Base-by-base conservation (phyloP, 2,113 vertebrate genomes). In the Falco punctatus region DNA sequence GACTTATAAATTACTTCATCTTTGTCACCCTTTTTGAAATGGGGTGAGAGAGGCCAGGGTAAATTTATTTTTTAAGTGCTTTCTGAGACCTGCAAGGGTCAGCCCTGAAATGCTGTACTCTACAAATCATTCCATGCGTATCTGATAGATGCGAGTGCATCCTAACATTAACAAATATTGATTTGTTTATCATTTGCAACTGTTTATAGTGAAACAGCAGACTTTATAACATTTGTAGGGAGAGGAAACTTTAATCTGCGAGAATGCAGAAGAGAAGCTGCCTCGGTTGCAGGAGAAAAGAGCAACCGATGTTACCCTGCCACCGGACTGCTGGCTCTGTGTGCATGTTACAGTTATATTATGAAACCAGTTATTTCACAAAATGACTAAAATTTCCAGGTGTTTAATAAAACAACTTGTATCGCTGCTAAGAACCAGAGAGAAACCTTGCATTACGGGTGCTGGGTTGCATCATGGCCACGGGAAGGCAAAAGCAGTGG, bases 31-130 rank as follows among this genome's bases (percentile, higher is more conserved):
- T 98, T 98, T 98, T 98, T 98, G 98, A 98, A 98, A 98, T 97
- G 98, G 98, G 98, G 98, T 98, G 98, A 98, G 96, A 97, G 97
- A 98, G 98, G 98, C 97, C 98, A 98, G 98, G 97, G 98, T 98
- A 98, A 98, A 98, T 98, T 98, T 98, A 98, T 98, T 98, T 98
- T 98, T 98, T 98, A 98, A 98, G 98, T 98, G 98, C 98, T 98
- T 98, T 98, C 98, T 96, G 98, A 98, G 98, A 98, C 98, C 98
- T 86, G 94, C 97, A 97, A 94, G 98, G 98, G 98, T 98, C 98
- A 98, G 97, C 97, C 98, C 98, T 98, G 98, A 98, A 98, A 98
- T 96, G 98, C 97, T 97, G 97, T 94, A 97, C 97, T 98, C 98
- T 97, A 98, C 98, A 98, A 98, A 98, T 98, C 98, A 98, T 97